These are phyloP conservation scores for Atrina japonica DNA, from an alignment of 2,888 invertebrate species.

Conservation along the genomic window DNA sequence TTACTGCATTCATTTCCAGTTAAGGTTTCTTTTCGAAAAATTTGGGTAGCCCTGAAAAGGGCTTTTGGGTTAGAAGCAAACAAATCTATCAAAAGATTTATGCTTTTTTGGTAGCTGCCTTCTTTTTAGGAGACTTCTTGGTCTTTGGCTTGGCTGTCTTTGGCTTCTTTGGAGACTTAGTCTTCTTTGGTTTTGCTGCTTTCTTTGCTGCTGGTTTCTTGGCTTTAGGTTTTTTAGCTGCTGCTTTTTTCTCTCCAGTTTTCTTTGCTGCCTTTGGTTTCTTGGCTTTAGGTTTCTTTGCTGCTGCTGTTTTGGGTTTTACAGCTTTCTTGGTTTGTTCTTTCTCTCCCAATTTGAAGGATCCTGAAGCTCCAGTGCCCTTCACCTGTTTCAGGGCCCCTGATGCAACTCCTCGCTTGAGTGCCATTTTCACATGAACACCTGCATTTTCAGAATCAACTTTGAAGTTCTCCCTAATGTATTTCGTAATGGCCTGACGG, in stretches of 20 bases:
- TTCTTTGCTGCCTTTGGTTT: conserved; percentile 51
- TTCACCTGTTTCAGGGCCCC: conserved; percentile 79
- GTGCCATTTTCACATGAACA: conserved; percentile 79
- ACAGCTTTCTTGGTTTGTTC: conserved; percentile 39
- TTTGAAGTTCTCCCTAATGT: conserved; percentile 80
- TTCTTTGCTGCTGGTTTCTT: conserved; percentile 39
- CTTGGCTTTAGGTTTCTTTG: conserved; percentile 55
- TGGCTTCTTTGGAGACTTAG: conserved; percentile 55
- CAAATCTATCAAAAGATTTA: no score
- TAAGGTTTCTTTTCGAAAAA: no score
- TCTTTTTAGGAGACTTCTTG: conserved; percentile 58
- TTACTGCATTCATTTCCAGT: no score
- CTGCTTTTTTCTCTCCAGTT: conserved; percentile 39
- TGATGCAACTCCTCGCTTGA: conserved; percentile 79
- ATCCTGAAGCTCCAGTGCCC: conserved; percentile 74
- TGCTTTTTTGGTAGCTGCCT: conserved; percentile 32
- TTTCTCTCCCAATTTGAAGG: conserved; percentile 67
- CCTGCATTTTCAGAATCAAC: conserved; percentile 79
- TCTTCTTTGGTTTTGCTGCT: conserved; percentile 51
- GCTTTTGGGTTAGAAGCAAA: no score
- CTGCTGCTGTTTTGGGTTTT: conserved; percentile 44
- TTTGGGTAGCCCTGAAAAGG: no score
- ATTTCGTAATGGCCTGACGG: conserved; percentile 81
- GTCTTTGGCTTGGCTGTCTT: conserved; percentile 51
- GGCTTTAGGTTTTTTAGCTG: conserved; percentile 31